Base-by-base conservation (phyloP, 2,797 vertebrate genomes). In the Acanthurus lineatus region DNA sequence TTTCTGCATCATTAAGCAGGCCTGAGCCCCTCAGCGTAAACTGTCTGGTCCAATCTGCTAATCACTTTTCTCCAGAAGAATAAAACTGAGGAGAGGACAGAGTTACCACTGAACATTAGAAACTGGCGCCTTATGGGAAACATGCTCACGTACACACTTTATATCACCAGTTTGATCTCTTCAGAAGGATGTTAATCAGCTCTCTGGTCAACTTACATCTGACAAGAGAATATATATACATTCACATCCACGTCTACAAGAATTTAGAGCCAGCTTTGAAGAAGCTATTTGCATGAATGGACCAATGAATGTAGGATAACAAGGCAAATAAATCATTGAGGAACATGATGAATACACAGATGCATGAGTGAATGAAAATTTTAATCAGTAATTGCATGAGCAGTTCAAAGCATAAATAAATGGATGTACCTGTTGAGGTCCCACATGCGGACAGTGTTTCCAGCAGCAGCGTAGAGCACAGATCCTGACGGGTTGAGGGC, bases 401-500 rank as follows among this genome's bases (percentile, higher is more conserved):
- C 5, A 70, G 44, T 47, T 83, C 1, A 51, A 54, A 64, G 1
- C 73, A 67, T 66, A 45, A 35, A 77, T 76, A 0, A 40, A 35
- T 58, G 12, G 51, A 28, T 47, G 47, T 76, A 99, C 98, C 97
- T 97, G 95, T 95, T 97, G 53, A 99, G 96, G 88, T 99, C 98
- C 98, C 98, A 99, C 85, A 97, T 94, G 48, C 98, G 97, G 47
- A 99, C 98, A 0, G 96, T 93, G 73, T 99, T 99, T 2, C 98
- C 98, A 0, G 98, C 94, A 1, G 98, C 98, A 0, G 97, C 96
- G 0, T 99, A 99, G 8, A 99, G 95, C 69, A 95, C 91, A 35
- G 96, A 96, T 65, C 97, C 98, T 0, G 95, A 89, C 0, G 96
- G 96, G 91, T 97, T 99, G 70, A 99, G 96, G 3, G 96, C 95